Evolutionary conservation across 2,797 vertebrate species (phyloP).

Genomic region (Salarias fasciatus): DNA sequence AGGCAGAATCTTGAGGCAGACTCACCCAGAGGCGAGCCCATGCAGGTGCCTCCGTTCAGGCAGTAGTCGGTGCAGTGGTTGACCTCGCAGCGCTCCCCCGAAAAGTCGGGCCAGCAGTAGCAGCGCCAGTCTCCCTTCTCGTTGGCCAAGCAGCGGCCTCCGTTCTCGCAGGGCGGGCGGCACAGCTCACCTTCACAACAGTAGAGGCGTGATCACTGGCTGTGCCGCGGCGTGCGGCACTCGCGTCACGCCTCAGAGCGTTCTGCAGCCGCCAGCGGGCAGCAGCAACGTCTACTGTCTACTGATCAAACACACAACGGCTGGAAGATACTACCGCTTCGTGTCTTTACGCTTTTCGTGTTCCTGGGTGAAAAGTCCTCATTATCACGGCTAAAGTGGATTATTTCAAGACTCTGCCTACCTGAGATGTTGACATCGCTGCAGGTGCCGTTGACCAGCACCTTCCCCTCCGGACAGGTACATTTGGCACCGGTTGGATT

Average conservation of each 20-base stretch:
- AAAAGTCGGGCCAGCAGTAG: slow-evolving; percentile 98
- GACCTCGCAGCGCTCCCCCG: slow-evolving; percentile 94
- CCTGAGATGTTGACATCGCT: slow-evolving; percentile 89
- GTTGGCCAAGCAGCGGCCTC: slow-evolving; percentile 94
- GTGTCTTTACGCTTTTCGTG: too few species aligned
- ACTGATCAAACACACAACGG: not conserved
- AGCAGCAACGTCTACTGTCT: not conserved
- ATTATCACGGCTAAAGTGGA: too few species aligned
- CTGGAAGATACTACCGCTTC: too few species aligned
- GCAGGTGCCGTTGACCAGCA: slow-evolving; percentile 92
- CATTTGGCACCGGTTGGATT: slow-evolving; percentile 94
- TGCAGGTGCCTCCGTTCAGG: slow-evolving; percentile 94
- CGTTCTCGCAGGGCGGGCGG: slow-evolving; percentile 93
- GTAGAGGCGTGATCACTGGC: slow-evolving; percentile 32
- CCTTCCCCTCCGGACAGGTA: slow-evolving; percentile 94
- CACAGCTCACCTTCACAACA: slow-evolving; percentile 89
- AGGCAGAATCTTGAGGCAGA: slow-evolving; percentile 18
- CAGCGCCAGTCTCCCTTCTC: slow-evolving; percentile 95
- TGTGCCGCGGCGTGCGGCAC: slow-evolving; percentile 14
- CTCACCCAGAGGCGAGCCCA: slow-evolving; percentile 92
- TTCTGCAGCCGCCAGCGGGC: slow-evolving; percentile 4
- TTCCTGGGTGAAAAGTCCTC: too few species aligned
- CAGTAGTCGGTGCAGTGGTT: slow-evolving; percentile 97
- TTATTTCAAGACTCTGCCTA: slow-evolving; percentile 59
- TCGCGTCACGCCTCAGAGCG: slow-evolving; percentile 11